These are phyloP conservation scores for Stegodyphus mimosarum DNA, from an alignment of 1,140 invertebrate genomes.

Conservation along the genomic window DNA sequence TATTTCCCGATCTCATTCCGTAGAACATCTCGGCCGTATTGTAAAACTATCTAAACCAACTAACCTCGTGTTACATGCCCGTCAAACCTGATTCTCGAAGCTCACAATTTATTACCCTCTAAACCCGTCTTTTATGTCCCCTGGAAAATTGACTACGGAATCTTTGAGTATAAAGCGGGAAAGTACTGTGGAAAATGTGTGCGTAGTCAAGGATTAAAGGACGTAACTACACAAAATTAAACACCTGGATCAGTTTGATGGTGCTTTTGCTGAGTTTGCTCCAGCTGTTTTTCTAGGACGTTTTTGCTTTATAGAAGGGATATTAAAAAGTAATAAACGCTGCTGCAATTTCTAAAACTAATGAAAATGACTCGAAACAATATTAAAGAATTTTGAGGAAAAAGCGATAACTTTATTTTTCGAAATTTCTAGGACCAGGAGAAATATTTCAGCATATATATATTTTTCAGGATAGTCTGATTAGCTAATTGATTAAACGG, in stretches of 20 bases:
- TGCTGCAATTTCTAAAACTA: too few relatives aligned
- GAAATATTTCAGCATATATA: too few relatives aligned
- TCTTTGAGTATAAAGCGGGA: constrained; percentile 25
- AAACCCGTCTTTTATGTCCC: constrained; percentile 26
- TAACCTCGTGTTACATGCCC: constrained; percentile 36
- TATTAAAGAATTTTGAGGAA: too few relatives aligned
- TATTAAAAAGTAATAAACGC: too few relatives aligned
- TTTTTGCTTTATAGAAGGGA: too few relatives aligned
- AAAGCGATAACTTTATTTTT: too few relatives aligned
- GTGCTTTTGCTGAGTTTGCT: too few relatives aligned
- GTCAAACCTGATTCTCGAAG: constrained; percentile 29
- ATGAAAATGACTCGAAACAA: too few relatives aligned
- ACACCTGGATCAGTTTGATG: not conserved
- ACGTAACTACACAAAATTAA: constrained; percentile 18
- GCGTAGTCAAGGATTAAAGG: constrained; percentile 8
- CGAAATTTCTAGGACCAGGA: too few relatives aligned
- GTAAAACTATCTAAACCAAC: constrained; percentile 21
- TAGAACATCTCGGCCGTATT: not conserved
- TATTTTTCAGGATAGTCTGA: too few relatives aligned
- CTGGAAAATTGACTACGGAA: constrained; percentile 28
- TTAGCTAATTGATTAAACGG: too few relatives aligned
- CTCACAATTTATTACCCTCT: constrained; percentile 28
- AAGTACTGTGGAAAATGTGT: not conserved
- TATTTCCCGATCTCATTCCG: constrained; percentile 27
- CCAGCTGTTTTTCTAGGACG: too few relatives aligned